A percentile compares a stretch with the other conserved stretches of the same genome.
Conservation (phyloP, 2,888 invertebrate species). For the Adelognathus sp. region DNA sequence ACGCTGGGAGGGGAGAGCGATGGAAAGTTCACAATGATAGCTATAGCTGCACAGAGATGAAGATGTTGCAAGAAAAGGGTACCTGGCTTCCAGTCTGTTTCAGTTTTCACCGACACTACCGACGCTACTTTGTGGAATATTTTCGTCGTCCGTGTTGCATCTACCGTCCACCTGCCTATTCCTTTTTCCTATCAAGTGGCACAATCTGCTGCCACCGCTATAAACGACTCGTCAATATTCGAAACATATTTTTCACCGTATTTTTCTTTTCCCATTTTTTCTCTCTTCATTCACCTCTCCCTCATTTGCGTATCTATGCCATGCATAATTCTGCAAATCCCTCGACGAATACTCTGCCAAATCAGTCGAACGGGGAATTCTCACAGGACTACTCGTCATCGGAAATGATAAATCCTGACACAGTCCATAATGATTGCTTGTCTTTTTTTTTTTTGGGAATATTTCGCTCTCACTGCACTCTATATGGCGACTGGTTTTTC, state of each 20-base stretch:
- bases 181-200: neutral
- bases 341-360: neutral
- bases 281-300: no score
- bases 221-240: constrained; percentile 5
- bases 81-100: neutral
- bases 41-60: neutral
- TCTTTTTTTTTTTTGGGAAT: neutral
- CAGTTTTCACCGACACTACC: neutral
- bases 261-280: neutral
- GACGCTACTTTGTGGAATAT: neutral
- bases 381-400: neutral
- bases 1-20: neutral
- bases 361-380: neutral
- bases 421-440: neutral
- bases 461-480: neutral
- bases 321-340: neutral
- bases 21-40: neutral
- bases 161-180: neutral
- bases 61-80: neutral
- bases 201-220: neutral
- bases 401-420: neutral
- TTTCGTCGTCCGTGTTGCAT: neutral
- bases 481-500: no score
- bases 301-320: neutral
- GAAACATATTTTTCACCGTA: constrained; percentile 10